Evolutionary conservation across 1,140 invertebrate genomes (phyloP).

Genomic region (Cheumatopsyche charites): DNA sequence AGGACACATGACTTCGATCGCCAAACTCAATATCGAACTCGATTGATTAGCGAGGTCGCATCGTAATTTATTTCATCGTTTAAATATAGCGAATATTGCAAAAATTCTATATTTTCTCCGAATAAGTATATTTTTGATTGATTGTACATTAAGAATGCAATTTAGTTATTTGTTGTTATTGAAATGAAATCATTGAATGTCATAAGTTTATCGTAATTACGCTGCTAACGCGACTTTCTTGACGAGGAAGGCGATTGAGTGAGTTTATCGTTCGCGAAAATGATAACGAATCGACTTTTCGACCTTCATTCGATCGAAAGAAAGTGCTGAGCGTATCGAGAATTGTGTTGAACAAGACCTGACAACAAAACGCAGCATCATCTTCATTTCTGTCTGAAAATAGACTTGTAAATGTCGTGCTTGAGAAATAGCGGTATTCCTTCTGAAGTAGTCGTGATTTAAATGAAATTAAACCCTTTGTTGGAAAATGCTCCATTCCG

Average conservation of each 20-base stretch:
- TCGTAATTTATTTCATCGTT: too few species aligned
- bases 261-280: neutral
- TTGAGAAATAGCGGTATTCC: slow-evolving; percentile 33
- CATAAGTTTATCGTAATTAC: too few species aligned
- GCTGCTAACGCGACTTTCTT: too few species aligned
- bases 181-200: too few species aligned
- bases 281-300: slow-evolving; percentile 9
- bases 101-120: too few species aligned
- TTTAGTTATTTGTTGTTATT: too few species aligned
- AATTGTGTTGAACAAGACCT: neutral
- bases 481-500: slow-evolving; percentile 13
- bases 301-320: slow-evolving; percentile 8
- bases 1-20: too few species aligned
- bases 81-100: too few species aligned
- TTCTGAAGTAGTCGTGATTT: slow-evolving; percentile 38
- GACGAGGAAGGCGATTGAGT: neutral
- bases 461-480: slow-evolving; percentile 37
- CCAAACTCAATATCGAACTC: too few species aligned
- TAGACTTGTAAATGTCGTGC: slow-evolving; percentile 28
- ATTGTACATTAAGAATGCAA: too few species aligned
- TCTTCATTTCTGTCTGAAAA: slow-evolving; percentile 22
- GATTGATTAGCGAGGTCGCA: too few species aligned
- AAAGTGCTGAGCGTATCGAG: slow-evolving; percentile 8
- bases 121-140: too few species aligned
- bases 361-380: slow-evolving; percentile 24